A percentile compares a stretch with the other conserved stretches of the same genome.
phyloP scores from a whole-genome alignment of 2,113 vertebrate genomes.

The Anhinga rufa region DNA sequence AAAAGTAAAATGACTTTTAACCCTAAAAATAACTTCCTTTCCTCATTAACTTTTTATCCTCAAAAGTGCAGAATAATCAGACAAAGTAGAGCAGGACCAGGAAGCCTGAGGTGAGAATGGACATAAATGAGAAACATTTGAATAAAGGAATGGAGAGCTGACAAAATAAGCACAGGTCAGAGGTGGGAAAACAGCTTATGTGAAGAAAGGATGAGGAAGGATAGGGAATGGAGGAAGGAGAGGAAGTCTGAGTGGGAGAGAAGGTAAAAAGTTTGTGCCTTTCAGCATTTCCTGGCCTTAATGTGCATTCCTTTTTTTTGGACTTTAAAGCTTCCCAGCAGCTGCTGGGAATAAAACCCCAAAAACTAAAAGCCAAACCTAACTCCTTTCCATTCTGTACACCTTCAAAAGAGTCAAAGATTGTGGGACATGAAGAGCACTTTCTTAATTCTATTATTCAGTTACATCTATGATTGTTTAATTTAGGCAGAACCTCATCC shows the following conservation, averaged over 20 bases:
- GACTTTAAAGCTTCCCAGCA: neutral
- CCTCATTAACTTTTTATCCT: neutral
- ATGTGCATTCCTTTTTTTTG: neutral
- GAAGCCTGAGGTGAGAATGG: neutral
- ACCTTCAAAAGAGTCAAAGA: neutral
- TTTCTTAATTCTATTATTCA: neutral
- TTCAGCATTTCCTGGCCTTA: neutral
- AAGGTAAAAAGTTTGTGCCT: neutral
- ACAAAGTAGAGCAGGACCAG: neutral
- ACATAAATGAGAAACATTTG: neutral
- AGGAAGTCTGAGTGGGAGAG: neutral
- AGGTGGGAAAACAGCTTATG: neutral
- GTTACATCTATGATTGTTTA: neutral
- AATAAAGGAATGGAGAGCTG: neutral
- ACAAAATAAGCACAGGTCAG: neutral
- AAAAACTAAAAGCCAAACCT: neutral
- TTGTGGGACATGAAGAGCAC: neutral
- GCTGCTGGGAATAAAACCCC: neutral
- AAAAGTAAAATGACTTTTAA: neutral
- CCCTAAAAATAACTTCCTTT: neutral
- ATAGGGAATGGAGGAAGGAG: neutral
- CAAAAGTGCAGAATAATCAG: neutral
- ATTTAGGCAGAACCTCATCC: neutral
- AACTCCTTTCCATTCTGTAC: neutral
- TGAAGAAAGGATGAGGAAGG: neutral